These are phyloP conservation scores for Cerastoderma edule DNA, from an alignment of 2,888 invertebrate species.

Conservation along the genomic window DNA sequence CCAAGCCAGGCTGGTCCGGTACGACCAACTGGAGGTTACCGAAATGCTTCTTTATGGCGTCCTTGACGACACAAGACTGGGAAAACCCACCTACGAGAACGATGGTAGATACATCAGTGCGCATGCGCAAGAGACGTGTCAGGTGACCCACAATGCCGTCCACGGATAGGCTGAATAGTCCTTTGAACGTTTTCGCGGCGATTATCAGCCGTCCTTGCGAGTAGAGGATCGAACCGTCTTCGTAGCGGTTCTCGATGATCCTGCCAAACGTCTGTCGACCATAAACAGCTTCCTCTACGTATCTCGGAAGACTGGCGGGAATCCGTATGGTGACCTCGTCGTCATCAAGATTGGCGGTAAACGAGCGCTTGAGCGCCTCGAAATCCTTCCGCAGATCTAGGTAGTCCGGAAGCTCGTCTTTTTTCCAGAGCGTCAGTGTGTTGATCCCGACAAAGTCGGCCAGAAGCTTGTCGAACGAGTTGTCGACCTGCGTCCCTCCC, in stretches of 20 bases:
- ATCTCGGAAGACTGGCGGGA: background rate
- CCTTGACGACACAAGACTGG: conserved; percentile 31
- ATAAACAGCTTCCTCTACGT: background rate
- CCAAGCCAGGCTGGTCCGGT: conserved; percentile 57
- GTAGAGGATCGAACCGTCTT: background rate
- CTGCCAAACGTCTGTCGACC: background rate
- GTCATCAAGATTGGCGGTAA: conserved; percentile 12
- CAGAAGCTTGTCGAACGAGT: conserved; percentile 32
- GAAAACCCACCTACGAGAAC: conserved; percentile 44
- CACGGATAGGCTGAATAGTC: conserved; percentile 11
- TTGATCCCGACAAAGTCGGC: conserved; percentile 35
- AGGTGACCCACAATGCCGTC: conserved; percentile 28
- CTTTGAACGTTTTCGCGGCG: background rate
- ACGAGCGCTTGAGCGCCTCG: conserved; percentile 41
- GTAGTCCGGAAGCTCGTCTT: conserved; percentile 30
- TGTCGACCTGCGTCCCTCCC: conserved; percentile 33
- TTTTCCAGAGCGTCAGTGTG: conserved; percentile 25
- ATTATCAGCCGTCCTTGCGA: background rate
- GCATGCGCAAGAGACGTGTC: background rate
- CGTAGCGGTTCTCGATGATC: background rate
- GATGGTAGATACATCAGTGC: conserved; percentile 16
- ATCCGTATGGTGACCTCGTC: background rate
- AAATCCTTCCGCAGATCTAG: conserved; percentile 41
- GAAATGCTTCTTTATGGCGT: conserved; percentile 18
- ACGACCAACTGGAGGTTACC: conserved; percentile 38